phyloP scores from a whole-genome alignment of 2,888 invertebrate genomes.

The Lithophane semibrunnea region DNA sequence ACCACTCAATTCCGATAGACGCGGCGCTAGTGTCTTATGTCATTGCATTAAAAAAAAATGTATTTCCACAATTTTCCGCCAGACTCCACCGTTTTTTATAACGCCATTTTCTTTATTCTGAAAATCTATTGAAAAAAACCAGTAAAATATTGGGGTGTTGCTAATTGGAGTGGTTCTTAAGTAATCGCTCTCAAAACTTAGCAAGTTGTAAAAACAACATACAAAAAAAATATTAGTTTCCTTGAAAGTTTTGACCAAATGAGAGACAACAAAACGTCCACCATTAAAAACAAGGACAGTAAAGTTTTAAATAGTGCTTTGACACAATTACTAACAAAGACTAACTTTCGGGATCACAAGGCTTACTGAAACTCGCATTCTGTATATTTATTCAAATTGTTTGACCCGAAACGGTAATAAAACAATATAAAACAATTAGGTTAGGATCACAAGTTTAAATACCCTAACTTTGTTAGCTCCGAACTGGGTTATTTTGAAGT shows the following conservation, averaged over 20 bases:
- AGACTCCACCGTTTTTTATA: no score
- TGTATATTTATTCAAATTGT: constrained; percentile 53
- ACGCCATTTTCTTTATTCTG: no score
- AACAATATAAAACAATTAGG: constrained; percentile 51
- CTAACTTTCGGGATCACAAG: constrained; percentile 41
- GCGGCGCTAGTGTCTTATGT: no score
- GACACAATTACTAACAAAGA: constrained; percentile 20
- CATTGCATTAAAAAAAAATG: no score
- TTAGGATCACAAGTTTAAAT: constrained; percentile 36
- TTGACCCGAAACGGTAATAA: constrained; percentile 37
- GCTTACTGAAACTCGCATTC: constrained; percentile 16
- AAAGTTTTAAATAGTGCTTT: constrained; percentile 28
- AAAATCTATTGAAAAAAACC: background rate
- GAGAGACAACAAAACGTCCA: background rate
- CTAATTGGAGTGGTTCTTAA: background rate
- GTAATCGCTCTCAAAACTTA: background rate
- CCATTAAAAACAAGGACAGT: constrained; percentile 1
- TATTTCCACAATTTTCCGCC: no score
- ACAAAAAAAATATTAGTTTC: no score
- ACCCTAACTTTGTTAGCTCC: constrained; percentile 30
- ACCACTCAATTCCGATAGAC: no score
- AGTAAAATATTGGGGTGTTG: no score
- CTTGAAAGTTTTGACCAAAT: background rate
- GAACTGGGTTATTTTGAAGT: constrained; percentile 13
- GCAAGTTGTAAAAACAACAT: background rate